Evolutionary conservation across 2,797 vertebrate species (phyloP), one percentile per base, ranked within the genome.

Genomic region (Chiroxiphia lanceolata): DNA sequence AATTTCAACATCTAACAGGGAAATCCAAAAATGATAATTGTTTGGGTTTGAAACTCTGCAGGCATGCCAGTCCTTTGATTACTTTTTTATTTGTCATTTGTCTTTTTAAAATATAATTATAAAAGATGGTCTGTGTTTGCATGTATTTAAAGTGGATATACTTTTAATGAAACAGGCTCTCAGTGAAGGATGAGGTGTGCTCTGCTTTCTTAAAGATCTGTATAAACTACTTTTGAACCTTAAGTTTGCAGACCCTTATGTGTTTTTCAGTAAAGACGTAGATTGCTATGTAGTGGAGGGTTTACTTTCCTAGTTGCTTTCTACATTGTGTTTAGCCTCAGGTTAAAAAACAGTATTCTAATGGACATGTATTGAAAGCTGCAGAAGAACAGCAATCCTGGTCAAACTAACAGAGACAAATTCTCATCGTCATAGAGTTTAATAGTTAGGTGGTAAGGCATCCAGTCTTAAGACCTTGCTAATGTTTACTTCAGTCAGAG

Each of bases 1-100:
- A 69, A 81, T 92, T 89, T 96, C 90, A 87, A 44, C 64, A 72
- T 87, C 75, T 90, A 64, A 64, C 31, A 54, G 27, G 61, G 38
- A 89, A 92, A 77, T 71, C 23, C 19, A 88, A 67, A 96, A 93
- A 65, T 34, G 1, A 77, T 84, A 79, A 67, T 38, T 45, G 13
- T 51, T 89, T 76, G 16, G 3, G 11, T 72, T 72, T 92, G 77
- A 94, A 90, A 70, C 8, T 74, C 31, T 82, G 13, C 60, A 83
- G 77, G 26, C 80, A 74, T 70, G 7, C n/a, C 6, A 44, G 27
- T 67, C n/a, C 27, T 80, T 77, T 79, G 31, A 42, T 78, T 81
- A 6, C 51, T 51, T 29, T 23, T 42, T 80, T 78, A 63, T 67
- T 60, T 45, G 6, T 40, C 10, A 36, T 90, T 89, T 93, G 13